Evolutionary conservation across 2,888 invertebrate genomes (phyloP), one percentile per base, ranked within the genome.

Genomic region (Phalangium opilio): DNA sequence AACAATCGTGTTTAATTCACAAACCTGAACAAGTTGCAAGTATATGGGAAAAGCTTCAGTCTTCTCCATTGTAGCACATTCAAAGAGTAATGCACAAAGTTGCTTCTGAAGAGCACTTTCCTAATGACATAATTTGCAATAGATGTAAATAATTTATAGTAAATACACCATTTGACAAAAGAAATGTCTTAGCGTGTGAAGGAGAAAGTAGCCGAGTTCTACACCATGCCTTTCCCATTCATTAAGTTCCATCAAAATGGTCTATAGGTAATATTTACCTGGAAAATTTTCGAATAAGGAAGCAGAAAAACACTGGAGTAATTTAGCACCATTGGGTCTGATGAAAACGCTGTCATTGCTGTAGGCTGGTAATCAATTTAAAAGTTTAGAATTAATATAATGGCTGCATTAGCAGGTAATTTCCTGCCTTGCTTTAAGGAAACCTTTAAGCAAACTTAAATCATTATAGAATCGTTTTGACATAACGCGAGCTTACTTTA

Each of bases 11-110:
- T 8, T 27, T 27, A 4, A 36, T 17, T 15, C 36, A 17, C 11
- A 17, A 17, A 52, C 52, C 44, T 52, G 52, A 43, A 44, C 45
- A 45, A 52, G 50, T 2, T 44, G 40, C 15, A 52, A 32, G 40
- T 45, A 52, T 17, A 45, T 43, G 10, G 82, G 79, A 54, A 86
- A 64, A 15, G 81, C 75, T 60, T 78, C 78, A 58, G 84, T 67
- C 59, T 83, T 81, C 64, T 87, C 86, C 59, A 78, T 77, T 2
- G 81, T 76, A 0, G 84, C 77, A 45, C 84, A 84, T 62, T 85
- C 83, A 59, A 83, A 83, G 5, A 82, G 77, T 17, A 81, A 71
- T 64, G 77, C 73, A 40, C 76, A 74, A 43, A 83, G 64, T 4
- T 73, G 70, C 58, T 79, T 55, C 52, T 51, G 59, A 43, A 54